Conservation (phyloP, 2,888 invertebrate species). For the Sphaeridia pumilis region DNA sequence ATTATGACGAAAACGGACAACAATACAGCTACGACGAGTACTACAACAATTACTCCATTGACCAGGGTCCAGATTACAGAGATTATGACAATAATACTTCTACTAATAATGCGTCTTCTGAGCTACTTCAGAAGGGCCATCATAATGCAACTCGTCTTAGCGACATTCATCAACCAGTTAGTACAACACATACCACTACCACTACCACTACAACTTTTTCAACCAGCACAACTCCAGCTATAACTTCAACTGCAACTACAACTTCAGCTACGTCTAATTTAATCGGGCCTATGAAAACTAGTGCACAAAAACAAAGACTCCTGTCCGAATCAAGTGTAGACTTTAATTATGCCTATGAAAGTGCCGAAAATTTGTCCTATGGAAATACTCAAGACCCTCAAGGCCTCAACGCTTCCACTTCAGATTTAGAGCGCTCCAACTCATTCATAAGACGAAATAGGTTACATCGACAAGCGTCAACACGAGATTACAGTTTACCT, state of each 20-base stretch:
- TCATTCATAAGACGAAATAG: conserved; percentile 32
- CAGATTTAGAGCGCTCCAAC: conserved; percentile 18
- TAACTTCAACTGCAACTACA: no score
- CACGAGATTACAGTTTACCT: conserved; percentile 35
- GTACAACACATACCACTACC: no score
- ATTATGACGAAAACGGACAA: conserved; percentile 2
- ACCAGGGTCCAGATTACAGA: conserved; percentile 6
- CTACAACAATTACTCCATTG: conserved; percentile 2
- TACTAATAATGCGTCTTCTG: neutral
- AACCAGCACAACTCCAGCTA: no score
- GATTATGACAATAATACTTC: conserved; percentile 10
- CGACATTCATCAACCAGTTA: conserved; percentile 1
- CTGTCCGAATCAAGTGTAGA: conserved; percentile 47
- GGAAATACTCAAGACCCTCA: no score
- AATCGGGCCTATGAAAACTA: no score
- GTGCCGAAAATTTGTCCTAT: conserved; percentile 55
- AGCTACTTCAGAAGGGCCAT: conserved; percentile 1
- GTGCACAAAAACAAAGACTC: conserved; percentile 19
- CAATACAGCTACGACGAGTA: conserved; percentile 6
- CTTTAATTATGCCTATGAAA: conserved; percentile 58
- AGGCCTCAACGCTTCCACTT: no score
- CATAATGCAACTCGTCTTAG: neutral
- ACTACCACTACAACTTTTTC: no score
- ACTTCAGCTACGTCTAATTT: neutral
- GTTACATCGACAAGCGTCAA: conserved; percentile 34